Evolutionary conservation across 2,113 vertebrate species (phyloP), one percentile per base, ranked within the genome.

Genomic region (Oceanites oceanicus): DNA sequence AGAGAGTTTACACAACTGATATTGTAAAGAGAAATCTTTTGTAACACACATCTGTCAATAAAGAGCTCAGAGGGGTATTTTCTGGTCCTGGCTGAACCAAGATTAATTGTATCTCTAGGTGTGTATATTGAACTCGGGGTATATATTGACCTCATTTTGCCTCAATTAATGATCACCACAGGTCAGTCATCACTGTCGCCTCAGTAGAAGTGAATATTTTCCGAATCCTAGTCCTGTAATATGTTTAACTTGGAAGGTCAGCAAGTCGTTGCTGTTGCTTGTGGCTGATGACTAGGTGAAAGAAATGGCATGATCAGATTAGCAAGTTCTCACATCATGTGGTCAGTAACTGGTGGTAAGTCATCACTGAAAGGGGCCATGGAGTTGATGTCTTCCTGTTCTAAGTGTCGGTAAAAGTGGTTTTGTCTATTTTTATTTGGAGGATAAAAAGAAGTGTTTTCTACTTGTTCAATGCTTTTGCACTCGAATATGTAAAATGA

Each of bases 151-250:
- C 74, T 92, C 26, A 62, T 89, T 96, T 96, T 95, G 71, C 52
- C 63, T 91, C 66, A 84, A 40, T 74, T 87, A 94, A 79, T 81
- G 86, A 83, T 95, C 90, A 84, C 53, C 70, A 55, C 40, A 86
- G 53, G 65, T 95, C 13, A 77, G 81, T 73, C 61, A 52, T 94
- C 75, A 89, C 88, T 75, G 62, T 80, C 19, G 4, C 86, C 94
- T 91, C 56, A 47, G 79, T 14, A 86, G 50, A 87, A 95, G 62
- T 95, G 81, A 95, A 40, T 90, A 68, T 73, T 58, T 95, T 94
- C 86, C 47, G 36, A 81, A 70, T 18, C 77, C 79, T 73, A 29
- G 44, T 86, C 87, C 63, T 93, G 63, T 56, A 78, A 52, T 63
- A 61, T 47, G 16, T 87, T 82, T 75, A 44, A 74, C 34, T 59